Evolutionary conservation across 2,113 vertebrate species (phyloP).

Genomic region (Dryoscopus gambensis): DNA sequence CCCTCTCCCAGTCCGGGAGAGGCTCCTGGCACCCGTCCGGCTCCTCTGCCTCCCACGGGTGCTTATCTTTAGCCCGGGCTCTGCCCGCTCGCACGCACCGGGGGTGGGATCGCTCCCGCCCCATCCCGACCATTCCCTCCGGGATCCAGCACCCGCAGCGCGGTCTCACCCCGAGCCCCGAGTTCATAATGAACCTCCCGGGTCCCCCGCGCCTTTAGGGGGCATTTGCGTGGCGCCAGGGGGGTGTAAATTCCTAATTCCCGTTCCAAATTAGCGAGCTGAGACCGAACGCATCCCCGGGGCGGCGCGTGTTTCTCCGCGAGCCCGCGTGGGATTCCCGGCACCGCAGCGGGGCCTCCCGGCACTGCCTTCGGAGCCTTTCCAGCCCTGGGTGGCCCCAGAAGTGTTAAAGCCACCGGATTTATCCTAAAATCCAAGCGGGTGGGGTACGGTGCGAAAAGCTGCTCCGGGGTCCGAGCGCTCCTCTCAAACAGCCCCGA

Average conservation of each 20-base stretch:
- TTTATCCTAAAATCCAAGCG: not conserved
- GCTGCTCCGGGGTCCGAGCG: rapidly evolving
- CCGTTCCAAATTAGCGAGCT: not conserved
- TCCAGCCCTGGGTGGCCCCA: not conserved
- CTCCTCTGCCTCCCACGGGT: not conserved
- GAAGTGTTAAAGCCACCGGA: not conserved
- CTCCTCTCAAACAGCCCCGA: not conserved
- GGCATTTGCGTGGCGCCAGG: not conserved
- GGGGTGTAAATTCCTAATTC: not conserved
- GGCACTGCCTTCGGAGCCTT: rapidly evolving
- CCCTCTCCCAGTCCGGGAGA: not conserved
- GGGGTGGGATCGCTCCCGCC: not conserved
- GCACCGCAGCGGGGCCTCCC: rapidly evolving
- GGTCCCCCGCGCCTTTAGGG: not conserved
- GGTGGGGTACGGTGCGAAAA: not conserved
- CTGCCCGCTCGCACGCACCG: not conserved
- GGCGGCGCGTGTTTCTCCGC: rapidly evolving
- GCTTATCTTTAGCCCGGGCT: not conserved
- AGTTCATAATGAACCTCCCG: not conserved
- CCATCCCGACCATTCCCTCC: not conserved
- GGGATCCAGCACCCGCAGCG: not conserved
- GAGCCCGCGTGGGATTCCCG: rapidly evolving
- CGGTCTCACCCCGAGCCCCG: not conserved
- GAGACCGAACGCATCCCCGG: rapidly evolving
- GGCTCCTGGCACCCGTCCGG: not conserved